A percentile compares a stretch with the other conserved stretches of the same genome.
Evolutionary conservation across 2,797 vertebrate genomes (phyloP).

Genomic region (Gila robusta): DNA sequence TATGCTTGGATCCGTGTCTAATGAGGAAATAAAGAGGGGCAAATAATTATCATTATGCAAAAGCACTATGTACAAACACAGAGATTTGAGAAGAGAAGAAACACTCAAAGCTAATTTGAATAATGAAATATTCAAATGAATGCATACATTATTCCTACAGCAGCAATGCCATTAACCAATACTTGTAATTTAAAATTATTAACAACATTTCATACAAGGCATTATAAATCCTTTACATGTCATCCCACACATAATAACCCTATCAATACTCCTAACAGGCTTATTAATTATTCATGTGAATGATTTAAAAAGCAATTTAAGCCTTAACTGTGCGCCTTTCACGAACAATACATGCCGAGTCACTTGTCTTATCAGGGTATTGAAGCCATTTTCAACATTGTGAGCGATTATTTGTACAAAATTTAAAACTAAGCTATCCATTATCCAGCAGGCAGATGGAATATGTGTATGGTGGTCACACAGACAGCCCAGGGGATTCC

Average conservation of each 20-base stretch:
- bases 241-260: background rate
- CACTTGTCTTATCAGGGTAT: conserved; percentile 1
- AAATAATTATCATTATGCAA: background rate
- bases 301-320: conserved; percentile 30
- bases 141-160: background rate
- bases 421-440: background rate
- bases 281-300: conserved; percentile 22
- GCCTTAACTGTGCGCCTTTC: conserved; percentile 7
- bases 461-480: background rate
- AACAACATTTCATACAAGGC: background rate
- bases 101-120: background rate
- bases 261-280: background rate
- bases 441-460: conserved; percentile 9
- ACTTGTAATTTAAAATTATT: background rate
- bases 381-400: conserved; percentile 16
- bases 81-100: background rate
- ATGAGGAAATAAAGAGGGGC: background rate
- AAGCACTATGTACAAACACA: background rate
- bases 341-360: conserved; percentile 30
- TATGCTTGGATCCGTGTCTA: background rate
- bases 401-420: background rate
- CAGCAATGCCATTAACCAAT: background rate
- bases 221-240: conserved; percentile 12
- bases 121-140: background rate
- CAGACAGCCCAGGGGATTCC: background rate